phyloP scores from a whole-genome alignment of 1,140 invertebrate genomes.

The Panagrolaimus sp. region DNA sequence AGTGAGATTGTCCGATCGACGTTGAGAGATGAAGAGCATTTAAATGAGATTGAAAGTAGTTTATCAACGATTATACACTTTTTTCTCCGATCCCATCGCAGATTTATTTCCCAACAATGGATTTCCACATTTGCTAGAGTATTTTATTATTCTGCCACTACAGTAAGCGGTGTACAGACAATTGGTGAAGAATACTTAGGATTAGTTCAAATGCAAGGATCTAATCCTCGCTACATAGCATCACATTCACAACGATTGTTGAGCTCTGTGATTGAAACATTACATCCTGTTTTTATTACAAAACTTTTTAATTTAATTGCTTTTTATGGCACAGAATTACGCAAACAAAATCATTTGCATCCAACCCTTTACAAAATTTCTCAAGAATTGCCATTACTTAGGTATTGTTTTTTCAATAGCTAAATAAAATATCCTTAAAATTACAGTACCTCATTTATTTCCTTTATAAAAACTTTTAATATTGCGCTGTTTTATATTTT shows the following conservation, averaged over 20 bases:
- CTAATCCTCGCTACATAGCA: neutral
- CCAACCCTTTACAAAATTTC: neutral
- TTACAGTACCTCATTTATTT: neutral
- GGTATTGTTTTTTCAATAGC: neutral
- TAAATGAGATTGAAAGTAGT: constrained; percentile 21
- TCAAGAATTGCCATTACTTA: neutral
- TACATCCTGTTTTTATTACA: constrained; percentile 28
- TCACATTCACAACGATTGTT: constrained; percentile 14
- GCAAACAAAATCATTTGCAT: constrained; percentile 16
- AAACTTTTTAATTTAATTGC: constrained; percentile 25
- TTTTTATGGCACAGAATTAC: constrained; percentile 14
- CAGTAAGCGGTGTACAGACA: constrained; percentile 40
- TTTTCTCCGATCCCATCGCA: neutral
- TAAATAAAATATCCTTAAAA: neutral
- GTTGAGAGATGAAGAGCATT: constrained; percentile 33
- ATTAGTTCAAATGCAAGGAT: constrained; percentile 37
- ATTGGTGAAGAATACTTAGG: constrained; percentile 52
- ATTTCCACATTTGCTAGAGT: neutral
- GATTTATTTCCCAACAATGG: neutral
- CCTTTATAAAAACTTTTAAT: constrained; percentile 2
- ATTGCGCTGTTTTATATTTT: constrained; percentile 32
- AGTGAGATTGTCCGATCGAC: constrained; percentile 29
- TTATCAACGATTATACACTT: neutral
- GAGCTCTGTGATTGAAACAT: constrained; percentile 10
- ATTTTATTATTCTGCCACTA: constrained; percentile 7